Percentiles rank a stretch among this genome's conserved stretches.
These are phyloP conservation scores for Isoperla grammatica DNA, from an alignment of 2,888 invertebrate species.

Conservation along the genomic window DNA sequence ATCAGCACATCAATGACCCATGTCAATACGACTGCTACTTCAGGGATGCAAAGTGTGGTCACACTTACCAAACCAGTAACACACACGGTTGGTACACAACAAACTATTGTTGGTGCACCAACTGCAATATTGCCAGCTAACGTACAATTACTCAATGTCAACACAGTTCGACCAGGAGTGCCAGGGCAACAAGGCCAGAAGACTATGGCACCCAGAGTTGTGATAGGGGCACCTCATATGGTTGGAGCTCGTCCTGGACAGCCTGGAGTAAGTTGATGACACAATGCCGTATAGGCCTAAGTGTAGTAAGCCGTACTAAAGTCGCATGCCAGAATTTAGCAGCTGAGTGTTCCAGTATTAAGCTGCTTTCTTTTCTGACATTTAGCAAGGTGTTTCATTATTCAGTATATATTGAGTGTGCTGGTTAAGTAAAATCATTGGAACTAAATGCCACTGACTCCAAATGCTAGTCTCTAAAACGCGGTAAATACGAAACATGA, in stretches of 20 bases:
- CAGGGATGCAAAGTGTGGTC: constrained; percentile 57
- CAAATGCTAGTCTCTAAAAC: too few species aligned
- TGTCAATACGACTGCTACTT: constrained; percentile 42
- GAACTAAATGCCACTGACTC: too few species aligned
- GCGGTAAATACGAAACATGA: too few species aligned
- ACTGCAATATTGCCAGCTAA: constrained; percentile 62
- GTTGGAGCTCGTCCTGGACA: constrained; percentile 74
- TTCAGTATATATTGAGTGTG: too few species aligned
- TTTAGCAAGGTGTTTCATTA: too few species aligned
- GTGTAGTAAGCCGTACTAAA: too few species aligned
- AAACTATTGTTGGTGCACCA: constrained; percentile 55
- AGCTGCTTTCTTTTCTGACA: too few species aligned
- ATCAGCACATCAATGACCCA: constrained; percentile 49
- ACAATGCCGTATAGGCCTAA: too few species aligned
- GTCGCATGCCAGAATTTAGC: too few species aligned
- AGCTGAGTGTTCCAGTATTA: too few species aligned
- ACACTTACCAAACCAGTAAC: constrained; percentile 56
- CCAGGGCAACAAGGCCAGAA: constrained; percentile 67
- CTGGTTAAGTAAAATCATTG: too few species aligned
- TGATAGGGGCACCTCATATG: constrained; percentile 76
- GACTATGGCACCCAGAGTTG: constrained; percentile 73
- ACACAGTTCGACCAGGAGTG: constrained; percentile 62
- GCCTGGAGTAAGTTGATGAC: constrained; percentile 59
- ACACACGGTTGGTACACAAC: constrained; percentile 53
- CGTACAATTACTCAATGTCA: constrained; percentile 77